Conservation (phyloP, 2,888 invertebrate species). For the Luperina testacea region DNA sequence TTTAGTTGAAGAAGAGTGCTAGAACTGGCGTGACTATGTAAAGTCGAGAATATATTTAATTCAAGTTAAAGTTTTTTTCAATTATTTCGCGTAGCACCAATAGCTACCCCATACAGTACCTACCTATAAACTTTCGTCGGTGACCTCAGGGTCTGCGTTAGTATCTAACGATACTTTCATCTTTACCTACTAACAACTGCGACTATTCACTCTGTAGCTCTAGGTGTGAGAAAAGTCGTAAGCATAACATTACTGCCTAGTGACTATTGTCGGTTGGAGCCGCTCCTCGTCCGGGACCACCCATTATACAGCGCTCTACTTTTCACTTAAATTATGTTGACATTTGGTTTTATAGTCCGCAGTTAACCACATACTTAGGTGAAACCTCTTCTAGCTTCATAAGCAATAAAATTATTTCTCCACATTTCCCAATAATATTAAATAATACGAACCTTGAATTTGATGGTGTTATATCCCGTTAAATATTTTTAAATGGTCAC, state of each 20-base stretch:
- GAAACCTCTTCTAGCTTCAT: slow-evolving; percentile 17
- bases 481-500: slow-evolving; percentile 46
- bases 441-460: slow-evolving; percentile 55
- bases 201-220: neutral
- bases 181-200: neutral
- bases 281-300: slow-evolving; percentile 24
- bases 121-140: slow-evolving; percentile 4
- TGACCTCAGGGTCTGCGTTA: neutral
- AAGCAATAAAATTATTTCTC: slow-evolving; percentile 19
- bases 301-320: slow-evolving; percentile 36
- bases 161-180: slow-evolving; percentile 25
- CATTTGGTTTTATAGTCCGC: slow-evolving; percentile 38
- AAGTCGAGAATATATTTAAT: no score
- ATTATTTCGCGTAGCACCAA: no score
- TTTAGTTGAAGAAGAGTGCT: no score
- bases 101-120: no score
- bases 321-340: slow-evolving; percentile 40
- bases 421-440: slow-evolving; percentile 26
- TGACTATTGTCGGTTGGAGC: slow-evolving; percentile 35
- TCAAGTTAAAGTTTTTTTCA: no score
- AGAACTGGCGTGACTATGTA: no score
- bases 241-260: slow-evolving; percentile 23
- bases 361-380: neutral
- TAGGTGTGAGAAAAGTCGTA: slow-evolving; percentile 21
- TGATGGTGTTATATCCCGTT: slow-evolving; percentile 44